These are phyloP conservation scores for Matsumurasca onukii DNA, from an alignment of 1,140 invertebrate genomes.

Conservation along the genomic window DNA sequence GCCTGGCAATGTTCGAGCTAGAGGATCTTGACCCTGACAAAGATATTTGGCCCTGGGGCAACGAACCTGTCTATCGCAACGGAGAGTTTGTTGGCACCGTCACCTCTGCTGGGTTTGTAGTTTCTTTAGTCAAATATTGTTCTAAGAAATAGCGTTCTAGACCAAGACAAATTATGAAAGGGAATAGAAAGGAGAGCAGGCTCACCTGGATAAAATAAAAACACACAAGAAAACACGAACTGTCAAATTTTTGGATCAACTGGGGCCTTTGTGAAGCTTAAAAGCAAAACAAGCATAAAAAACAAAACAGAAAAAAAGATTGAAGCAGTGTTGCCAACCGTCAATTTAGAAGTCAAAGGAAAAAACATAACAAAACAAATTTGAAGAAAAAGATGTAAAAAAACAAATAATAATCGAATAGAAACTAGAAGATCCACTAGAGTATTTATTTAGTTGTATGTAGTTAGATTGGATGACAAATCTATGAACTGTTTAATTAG, in stretches of 20 bases:
- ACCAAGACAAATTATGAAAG: neutral
- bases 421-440: too few species aligned
- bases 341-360: too few species aligned
- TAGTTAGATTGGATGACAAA: too few species aligned
- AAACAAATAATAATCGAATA: too few species aligned
- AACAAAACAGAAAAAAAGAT: constrained; percentile 19
- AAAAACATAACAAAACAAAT: too few species aligned
- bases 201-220: too few species aligned
- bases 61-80: constrained; percentile 74
- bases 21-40: constrained; percentile 70
- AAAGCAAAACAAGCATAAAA: neutral
- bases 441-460: too few species aligned
- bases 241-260: too few species aligned
- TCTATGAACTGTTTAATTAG: too few species aligned
- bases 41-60: constrained; percentile 80
- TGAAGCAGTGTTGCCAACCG: too few species aligned
- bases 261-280: neutral
- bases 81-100: constrained; percentile 70
- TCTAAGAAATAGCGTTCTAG: neutral
- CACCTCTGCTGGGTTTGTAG: constrained; percentile 63
- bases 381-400: too few species aligned
- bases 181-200: constrained; percentile 6
- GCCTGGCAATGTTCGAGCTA: constrained; percentile 71
- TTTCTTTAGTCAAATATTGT: neutral
- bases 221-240: too few species aligned